Evolutionary conservation across 2,113 vertebrate genomes (phyloP).

Genomic region (Oenanthe melanoleuca): DNA sequence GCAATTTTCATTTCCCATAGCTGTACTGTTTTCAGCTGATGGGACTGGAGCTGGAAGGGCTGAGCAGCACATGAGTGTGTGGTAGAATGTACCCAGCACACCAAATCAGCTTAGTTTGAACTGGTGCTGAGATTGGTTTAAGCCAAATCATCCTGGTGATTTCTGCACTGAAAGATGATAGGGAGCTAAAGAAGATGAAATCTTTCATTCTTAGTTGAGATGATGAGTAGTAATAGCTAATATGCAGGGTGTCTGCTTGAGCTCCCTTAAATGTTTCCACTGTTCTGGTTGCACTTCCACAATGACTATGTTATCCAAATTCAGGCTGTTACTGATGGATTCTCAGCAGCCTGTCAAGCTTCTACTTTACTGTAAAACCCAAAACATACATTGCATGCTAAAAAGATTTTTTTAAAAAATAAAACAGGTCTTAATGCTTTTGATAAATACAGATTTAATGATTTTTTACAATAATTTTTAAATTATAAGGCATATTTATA

Average conservation of each 20-base stretch:
- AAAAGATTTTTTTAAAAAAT: neutral
- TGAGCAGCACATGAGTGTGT: neutral
- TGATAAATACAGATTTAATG: neutral
- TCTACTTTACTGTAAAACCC: neutral
- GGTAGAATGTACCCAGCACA: neutral
- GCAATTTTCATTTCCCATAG: neutral
- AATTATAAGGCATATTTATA: neutral
- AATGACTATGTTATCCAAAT: neutral
- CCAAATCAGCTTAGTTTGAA: neutral
- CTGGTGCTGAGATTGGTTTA: neutral
- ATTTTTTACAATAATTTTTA: neutral
- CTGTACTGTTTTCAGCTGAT: neutral
- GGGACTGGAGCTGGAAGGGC: neutral
- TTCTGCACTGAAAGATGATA: neutral
- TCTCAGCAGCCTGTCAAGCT: neutral
- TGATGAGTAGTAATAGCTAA: neutral
- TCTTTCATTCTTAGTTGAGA: neutral
- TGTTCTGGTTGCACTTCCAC: neutral
- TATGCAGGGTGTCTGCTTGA: fast-evolving
- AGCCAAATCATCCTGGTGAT: neutral
- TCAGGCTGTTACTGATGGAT: neutral
- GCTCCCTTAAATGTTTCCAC: neutral
- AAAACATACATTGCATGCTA: neutral
- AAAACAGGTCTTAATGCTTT: neutral
- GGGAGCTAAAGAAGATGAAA: neutral